These are phyloP conservation scores for Macropodus opercularis DNA, from an alignment of 2,797 vertebrate species.

Conservation along the genomic window DNA sequence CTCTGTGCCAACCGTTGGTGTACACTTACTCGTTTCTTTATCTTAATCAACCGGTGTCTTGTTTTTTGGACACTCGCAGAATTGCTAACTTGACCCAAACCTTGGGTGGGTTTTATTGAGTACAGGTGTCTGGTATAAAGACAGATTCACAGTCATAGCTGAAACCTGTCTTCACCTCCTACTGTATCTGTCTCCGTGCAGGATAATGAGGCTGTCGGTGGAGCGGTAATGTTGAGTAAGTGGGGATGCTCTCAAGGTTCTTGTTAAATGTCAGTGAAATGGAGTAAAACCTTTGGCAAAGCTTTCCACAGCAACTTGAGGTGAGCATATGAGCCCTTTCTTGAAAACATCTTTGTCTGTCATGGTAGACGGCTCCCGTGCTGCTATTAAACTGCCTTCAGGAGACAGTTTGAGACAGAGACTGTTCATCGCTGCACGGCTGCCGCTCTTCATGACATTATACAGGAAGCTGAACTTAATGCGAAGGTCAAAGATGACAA, in stretches of 20 bases:
- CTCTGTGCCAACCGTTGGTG: conserved; percentile 44
- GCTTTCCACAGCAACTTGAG: conserved; percentile 43
- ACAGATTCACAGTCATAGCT: conserved; percentile 12
- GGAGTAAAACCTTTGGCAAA: conserved; percentile 55
- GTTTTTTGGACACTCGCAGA: conserved; percentile 30
- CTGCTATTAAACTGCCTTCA: conserved; percentile 37
- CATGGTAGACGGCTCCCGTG: conserved; percentile 39
- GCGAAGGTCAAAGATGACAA: conserved; percentile 66
- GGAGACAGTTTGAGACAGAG: conserved; percentile 42
- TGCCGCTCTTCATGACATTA: conserved; percentile 44
- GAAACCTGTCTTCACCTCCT: conserved; percentile 22
- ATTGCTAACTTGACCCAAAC: conserved; percentile 4
- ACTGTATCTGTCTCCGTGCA: conserved; percentile 19
- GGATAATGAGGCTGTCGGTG: conserved; percentile 58
- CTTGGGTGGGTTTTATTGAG: conserved; percentile 2
- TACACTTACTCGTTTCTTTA: conserved; percentile 46
- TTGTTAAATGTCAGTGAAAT: conserved; percentile 65
- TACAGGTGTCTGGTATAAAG: neutral
- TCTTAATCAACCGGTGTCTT: conserved; percentile 33
- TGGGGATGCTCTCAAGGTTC: conserved; percentile 52
- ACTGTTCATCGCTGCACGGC: conserved; percentile 47
- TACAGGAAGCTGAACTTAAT: conserved; percentile 40
- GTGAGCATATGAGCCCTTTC: conserved; percentile 42
- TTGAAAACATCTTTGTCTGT: conserved; percentile 62
- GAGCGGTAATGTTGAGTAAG: conserved; percentile 60